These are phyloP conservation scores for Hermetia illucens DNA, from an alignment of 1,140 invertebrate species.

Conservation along the genomic window DNA sequence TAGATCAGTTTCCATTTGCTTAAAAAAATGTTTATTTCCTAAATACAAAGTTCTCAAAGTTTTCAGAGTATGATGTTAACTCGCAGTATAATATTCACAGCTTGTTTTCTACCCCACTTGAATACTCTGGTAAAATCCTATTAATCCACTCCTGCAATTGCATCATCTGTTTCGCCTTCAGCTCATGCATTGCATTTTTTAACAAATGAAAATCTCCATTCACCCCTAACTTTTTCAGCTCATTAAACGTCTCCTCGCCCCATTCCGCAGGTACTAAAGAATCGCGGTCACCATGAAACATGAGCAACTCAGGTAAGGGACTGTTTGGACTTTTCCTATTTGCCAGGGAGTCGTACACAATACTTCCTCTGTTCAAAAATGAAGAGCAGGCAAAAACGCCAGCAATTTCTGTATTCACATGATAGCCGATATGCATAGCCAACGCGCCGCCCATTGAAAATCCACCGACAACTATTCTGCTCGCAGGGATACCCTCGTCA, in stretches of 20 bases:
- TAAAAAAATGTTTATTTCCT: too few species aligned
- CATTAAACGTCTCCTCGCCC: conserved; percentile 35
- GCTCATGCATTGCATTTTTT: conserved; percentile 37
- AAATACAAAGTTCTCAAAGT: too few species aligned
- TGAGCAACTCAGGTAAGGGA: conserved; percentile 26
- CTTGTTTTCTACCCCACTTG: conserved; percentile 16
- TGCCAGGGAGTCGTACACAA: conserved; percentile 39
- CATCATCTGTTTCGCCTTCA: conserved; percentile 34
- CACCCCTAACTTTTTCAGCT: conserved; percentile 33
- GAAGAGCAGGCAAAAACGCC: conserved; percentile 56
- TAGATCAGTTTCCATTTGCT: too few species aligned
- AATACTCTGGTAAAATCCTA: conserved; percentile 26
- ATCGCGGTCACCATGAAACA: conserved; percentile 39
- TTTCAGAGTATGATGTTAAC: too few species aligned
- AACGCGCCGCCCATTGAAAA: conserved; percentile 66
- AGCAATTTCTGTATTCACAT: conserved; percentile 41
- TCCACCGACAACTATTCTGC: conserved; percentile 53
- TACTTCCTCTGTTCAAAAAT: conserved; percentile 51
- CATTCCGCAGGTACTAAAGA: conserved; percentile 37
- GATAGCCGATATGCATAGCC: conserved; percentile 48
- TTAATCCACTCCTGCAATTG: conserved; percentile 37
- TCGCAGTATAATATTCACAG: too few species aligned
- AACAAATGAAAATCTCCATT: conserved; percentile 34
- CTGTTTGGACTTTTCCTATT: conserved; percentile 7
- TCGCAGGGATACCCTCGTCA: conserved; percentile 41